Base-by-base conservation (phyloP, 2,888 invertebrate genomes). In the Mythimna vitellina region DNA sequence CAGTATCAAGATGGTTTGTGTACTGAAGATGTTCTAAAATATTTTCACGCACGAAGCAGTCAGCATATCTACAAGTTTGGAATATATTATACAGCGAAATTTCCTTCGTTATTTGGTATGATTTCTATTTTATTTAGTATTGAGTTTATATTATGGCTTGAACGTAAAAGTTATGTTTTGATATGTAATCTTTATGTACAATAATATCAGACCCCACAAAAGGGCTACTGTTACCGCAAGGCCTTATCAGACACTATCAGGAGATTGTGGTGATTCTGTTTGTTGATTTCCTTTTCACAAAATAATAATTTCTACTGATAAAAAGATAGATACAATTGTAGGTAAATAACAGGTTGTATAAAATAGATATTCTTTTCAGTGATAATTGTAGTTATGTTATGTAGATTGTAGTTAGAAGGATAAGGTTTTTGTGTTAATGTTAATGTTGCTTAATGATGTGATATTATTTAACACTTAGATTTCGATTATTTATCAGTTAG, bases 101-200 rank as follows among this genome's bases (percentile, higher is more conserved):
- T 46, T 46, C 46, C 46, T 46, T 17, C 46, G 7, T 17, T 20
- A 17, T 20, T 46, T 46, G 46, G 7, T 46, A 46, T 20, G 17
- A 46, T 46, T 51, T 51, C 20, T 3, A 51, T 51, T 51, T 51
- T 51, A 51, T 51, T 51, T 51, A 51, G 49, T n/a, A n/a, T 51
- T 51, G 7, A 9, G 60, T 64, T 64, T 61, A 20, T 63, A 46
- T 68, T 61, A 60, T 35, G 29, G 17, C 14, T 54, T 22, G 14
- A 61, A 64, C 8, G 17, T 68, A 57, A 32, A 56, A 35, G 20
- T 56, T n/a, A 51, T 29, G 22, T 25, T 38, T 62, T 25, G 66
- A 64, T 77, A 51, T 14, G 42, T 42, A 56, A 76, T 76, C 65
- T 76, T 76, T 70, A 77, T 76, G 70, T 49, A 17, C 22, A 38